Evolutionary conservation across 2,797 vertebrate genomes (phyloP), one percentile per base, ranked within the genome.

Genomic region (Rousettus madagascariensis): DNA sequence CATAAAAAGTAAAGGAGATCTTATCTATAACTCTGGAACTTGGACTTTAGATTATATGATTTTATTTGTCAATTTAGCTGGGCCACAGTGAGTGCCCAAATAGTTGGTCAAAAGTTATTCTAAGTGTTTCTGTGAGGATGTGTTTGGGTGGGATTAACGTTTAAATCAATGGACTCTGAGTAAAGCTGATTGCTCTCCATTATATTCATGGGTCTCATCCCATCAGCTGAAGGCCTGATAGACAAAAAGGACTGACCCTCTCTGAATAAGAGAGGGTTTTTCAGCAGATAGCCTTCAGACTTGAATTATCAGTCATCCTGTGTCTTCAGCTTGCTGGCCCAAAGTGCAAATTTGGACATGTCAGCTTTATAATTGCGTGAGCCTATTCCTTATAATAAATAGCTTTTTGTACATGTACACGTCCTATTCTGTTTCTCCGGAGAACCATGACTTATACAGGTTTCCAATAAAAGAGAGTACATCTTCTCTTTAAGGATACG

Each of bases 61-160:
- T 49, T 59, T 17, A 49, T 46, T 26, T 12, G 24, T 43, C 8
- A 53, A 49, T 7, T 86, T 75, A 10, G 2, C 13, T 75, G 28
- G 53, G 4, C 16, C 51, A 24, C 12, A 2, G 3, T 30, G 1
- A 1, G 3, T 30, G 1, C 19, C 16, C 28, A 24, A 17, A 43
- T 15, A 41, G 41, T 36, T 91, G 69, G 28, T 49, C 28, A 53
- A 36, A 75, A 4, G 15, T 53, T 82, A 61, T 26, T 75, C 1
- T 51, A 51, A 9, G 17, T 41, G 38, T 87, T 82, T 59, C 17
- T 75, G 2, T 68, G 30, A 49, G 6, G 7, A 3, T 82, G 36
- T n/a, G 55, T 72, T 26, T 86, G 11, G 71, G 49, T 53, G 65
- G 84, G 17, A 63, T 41, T 71, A 65, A 53, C 30, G 33, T 65